Evolutionary conservation across 2,797 vertebrate species (phyloP).

Genomic region (Leucoraja ocellata): DNA sequence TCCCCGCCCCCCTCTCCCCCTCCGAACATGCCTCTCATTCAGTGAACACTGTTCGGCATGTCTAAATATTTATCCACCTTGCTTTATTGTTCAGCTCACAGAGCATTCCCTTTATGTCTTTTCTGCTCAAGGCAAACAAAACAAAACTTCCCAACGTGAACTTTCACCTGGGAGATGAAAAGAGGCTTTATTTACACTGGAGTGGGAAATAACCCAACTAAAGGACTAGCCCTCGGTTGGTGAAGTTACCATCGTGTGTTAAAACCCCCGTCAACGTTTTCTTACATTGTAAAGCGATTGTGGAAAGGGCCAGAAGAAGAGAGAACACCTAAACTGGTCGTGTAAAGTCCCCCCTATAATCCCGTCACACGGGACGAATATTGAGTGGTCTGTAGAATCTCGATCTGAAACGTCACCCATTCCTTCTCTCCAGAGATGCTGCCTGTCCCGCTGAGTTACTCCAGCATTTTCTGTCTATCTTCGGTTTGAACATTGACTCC

Average conservation of each 20-base stretch:
- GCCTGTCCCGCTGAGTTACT: too few relatives aligned
- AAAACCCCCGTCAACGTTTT: neutral
- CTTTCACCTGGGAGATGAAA: neutral
- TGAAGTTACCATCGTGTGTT: neutral
- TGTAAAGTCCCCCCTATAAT: too few relatives aligned
- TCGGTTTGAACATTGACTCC: too few relatives aligned
- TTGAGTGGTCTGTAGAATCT: too few relatives aligned
- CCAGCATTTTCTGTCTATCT: too few relatives aligned
- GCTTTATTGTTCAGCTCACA: conserved; percentile 43
- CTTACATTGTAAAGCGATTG: too few relatives aligned
- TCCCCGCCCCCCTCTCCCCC: too few relatives aligned
- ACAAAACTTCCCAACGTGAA: neutral
- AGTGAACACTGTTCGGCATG: conserved; percentile 48
- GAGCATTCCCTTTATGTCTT: conserved; percentile 38
- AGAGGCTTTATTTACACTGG: neutral
- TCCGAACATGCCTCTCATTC: conserved; percentile 41
- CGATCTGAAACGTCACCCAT: too few relatives aligned
- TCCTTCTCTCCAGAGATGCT: too few relatives aligned
- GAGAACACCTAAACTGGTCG: neutral
- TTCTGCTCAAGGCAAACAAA: neutral
- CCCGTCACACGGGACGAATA: neutral
- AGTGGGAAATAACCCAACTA: neutral
- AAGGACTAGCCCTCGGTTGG: neutral
- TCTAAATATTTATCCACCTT: conserved; percentile 47
- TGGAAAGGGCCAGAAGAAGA: neutral